Conservation (phyloP, 2,113 vertebrate genomes). For the Meriones unguiculatus region DNA sequence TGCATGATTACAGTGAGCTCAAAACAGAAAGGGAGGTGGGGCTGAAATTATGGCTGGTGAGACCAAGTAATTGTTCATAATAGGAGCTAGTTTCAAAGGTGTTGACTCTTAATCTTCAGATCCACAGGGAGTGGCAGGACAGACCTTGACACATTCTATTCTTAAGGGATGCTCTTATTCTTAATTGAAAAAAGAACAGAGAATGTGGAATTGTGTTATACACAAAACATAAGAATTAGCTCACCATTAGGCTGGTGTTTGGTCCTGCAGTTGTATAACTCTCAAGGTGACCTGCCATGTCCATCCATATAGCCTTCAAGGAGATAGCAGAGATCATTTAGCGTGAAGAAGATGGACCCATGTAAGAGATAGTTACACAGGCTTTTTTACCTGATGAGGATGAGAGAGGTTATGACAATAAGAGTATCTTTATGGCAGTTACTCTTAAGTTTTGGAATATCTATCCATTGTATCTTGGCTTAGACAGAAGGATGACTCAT, state of each 20-base stretch:
- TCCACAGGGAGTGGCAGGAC: conserved; percentile 44
- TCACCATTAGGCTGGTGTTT: conserved; percentile 26
- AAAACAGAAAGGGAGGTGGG: conserved; percentile 51
- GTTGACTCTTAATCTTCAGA: conserved; percentile 55
- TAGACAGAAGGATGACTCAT: conserved; percentile 59
- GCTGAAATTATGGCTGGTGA: conserved; percentile 53
- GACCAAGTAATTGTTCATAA: conserved; percentile 53
- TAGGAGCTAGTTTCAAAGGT: conserved; percentile 23
- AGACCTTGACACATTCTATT: neutral
- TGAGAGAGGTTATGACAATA: neutral
- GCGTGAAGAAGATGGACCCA: neutral
- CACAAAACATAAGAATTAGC: neutral
- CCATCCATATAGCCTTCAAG: neutral
- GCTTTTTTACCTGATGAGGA: neutral
- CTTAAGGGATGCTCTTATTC: neutral
- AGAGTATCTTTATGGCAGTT: neutral
- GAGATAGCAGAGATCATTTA: neutral
- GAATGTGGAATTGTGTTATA: neutral
- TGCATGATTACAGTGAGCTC: conserved; percentile 32
- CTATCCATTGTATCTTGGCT: neutral
- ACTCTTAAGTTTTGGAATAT: neutral
- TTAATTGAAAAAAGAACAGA: neutral
- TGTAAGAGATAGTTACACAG: neutral
- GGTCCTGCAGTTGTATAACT: neutral
- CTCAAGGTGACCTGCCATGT: neutral